Base-by-base conservation (phyloP, 2,888 invertebrate genomes). In the Ectropis crepuscularia region DNA sequence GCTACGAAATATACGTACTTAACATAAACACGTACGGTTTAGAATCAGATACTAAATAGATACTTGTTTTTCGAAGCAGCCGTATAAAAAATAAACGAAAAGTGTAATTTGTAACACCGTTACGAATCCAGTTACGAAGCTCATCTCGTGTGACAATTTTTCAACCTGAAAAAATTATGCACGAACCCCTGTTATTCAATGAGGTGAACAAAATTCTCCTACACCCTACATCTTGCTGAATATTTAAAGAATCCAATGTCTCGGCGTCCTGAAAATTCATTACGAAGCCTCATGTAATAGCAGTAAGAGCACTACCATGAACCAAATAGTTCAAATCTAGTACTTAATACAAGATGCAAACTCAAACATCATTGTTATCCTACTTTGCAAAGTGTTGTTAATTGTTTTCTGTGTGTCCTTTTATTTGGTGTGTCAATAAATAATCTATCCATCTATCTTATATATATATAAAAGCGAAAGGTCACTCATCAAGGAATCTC, bases 111-210 rank as follows among this genome's bases (percentile, higher is more conserved):
- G 16, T 49, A 51, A 41, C 57, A 10, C 53, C 43, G 48, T 63
- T 28, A 55, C n/a, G n/a, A n/a, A n/a, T 46, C 46, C 41, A 51
- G 54, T 50, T 55, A 53, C 49, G 48, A 43, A 39, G 41, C 38
- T 11, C 41, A 38, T 53, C 41, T 53, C 53, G 51, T 67, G 76
- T 75, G 82, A 81, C 84, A 81, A 80, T 78, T 81, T 79, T 77
- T 79, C 73, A 75, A 74, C 74, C 75, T 74, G 69, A 81, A 89
- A 28, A 90, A 90, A 90, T 88, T 90, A 91, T 91, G 86, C 89
- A 91, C 89, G 89, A 90, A 83, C 81, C 88, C 82, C 89, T 88
- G 89, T 87, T 88, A 91, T 89, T 92, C 91, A 90, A 91, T 90
- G 90, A 90, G 87, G 89, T 89, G 86, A 77, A 87, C 88, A 77